A percentile compares a stretch with the other conserved stretches of the same genome.
Evolutionary conservation across 2,797 vertebrate species (phyloP).

Genomic region (Sternotherus odoratus): DNA sequence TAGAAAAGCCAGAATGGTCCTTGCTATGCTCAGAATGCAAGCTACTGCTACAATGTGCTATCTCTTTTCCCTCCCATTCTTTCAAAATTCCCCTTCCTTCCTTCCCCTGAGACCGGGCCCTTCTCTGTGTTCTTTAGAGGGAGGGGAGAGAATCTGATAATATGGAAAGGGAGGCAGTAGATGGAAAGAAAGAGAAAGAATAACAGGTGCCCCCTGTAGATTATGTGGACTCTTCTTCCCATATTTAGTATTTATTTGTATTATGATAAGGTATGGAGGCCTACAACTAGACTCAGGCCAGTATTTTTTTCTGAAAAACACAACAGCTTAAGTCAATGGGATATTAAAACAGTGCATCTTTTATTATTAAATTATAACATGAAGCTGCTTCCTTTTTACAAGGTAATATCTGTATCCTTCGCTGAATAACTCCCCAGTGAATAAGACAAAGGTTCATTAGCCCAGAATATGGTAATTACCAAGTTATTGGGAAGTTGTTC

Average conservation of each 20-base stretch:
- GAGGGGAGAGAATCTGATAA: not conserved
- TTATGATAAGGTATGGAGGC: not conserved
- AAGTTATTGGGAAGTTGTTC: conserved; percentile 13
- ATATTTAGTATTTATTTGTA: fast-evolving
- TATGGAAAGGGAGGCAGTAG: not conserved
- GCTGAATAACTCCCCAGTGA: not conserved
- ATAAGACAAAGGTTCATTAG: conserved; percentile 28
- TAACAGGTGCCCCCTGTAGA: fast-evolving
- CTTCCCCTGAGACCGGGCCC: not conserved
- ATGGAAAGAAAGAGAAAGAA: not conserved
- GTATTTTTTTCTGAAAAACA: not conserved
- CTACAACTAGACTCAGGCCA: not conserved
- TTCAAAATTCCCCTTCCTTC: not conserved
- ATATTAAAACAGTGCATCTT: conserved; percentile 14
- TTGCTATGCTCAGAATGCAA: not conserved
- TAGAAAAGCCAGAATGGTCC: not conserved
- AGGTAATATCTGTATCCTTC: not conserved
- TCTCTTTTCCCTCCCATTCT: conserved; percentile 13
- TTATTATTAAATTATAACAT: conserved; percentile 41
- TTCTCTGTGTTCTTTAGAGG: not conserved
- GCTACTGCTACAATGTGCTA: not conserved
- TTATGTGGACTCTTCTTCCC: fast-evolving
- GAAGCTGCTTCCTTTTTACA: conserved; percentile 3
- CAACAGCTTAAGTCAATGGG: not conserved
- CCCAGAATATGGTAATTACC: not conserved